phyloP scores from a whole-genome alignment of 2,888 invertebrate genomes.

The Phrixothrix hirtus region DNA sequence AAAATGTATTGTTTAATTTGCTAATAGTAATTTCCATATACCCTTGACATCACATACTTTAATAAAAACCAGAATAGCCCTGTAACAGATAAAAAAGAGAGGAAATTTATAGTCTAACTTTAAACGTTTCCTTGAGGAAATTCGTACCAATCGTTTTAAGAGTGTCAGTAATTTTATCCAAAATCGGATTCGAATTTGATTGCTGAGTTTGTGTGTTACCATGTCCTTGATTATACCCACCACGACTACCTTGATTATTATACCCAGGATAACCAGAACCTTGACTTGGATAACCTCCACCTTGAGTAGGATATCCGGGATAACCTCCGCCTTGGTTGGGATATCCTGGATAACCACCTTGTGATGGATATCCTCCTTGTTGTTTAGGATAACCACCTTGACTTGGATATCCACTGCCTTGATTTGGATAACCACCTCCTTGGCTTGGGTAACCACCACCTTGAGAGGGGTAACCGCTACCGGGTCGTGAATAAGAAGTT shows the following conservation, averaged over 20 bases:
- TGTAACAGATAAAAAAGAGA: slow-evolving; percentile 47
- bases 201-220: slow-evolving; percentile 24
- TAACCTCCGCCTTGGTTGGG: slow-evolving; percentile 11
- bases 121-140: slow-evolving; percentile 49
- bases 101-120: slow-evolving; percentile 36
- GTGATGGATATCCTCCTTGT: slow-evolving; percentile 7
- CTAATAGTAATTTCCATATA: neutral
- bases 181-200: slow-evolving; percentile 42
- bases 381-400: slow-evolving; percentile 34
- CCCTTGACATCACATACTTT: slow-evolving; percentile 38
- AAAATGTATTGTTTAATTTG: neutral
- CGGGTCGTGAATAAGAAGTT: slow-evolving; percentile 31
- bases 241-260: slow-evolving; percentile 2
- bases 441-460: slow-evolving; percentile 30
- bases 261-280: slow-evolving; percentile 26
- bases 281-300: slow-evolving; percentile 12
- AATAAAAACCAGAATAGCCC: slow-evolving; percentile 53
- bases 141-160: slow-evolving; percentile 54
- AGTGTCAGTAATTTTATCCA: slow-evolving; percentile 49
- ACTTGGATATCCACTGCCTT: slow-evolving; percentile 37
- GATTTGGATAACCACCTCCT: slow-evolving; percentile 37
- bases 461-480: slow-evolving; percentile 30
- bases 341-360: slow-evolving; percentile 15
- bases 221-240: slow-evolving; percentile 8
- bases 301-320: slow-evolving; percentile 11